A percentile compares a stretch with the other conserved stretches of the same genome.
These are phyloP conservation scores for Gadus chalcogrammus DNA, from an alignment of 2,113 vertebrate species.

Conservation along the genomic window DNA sequence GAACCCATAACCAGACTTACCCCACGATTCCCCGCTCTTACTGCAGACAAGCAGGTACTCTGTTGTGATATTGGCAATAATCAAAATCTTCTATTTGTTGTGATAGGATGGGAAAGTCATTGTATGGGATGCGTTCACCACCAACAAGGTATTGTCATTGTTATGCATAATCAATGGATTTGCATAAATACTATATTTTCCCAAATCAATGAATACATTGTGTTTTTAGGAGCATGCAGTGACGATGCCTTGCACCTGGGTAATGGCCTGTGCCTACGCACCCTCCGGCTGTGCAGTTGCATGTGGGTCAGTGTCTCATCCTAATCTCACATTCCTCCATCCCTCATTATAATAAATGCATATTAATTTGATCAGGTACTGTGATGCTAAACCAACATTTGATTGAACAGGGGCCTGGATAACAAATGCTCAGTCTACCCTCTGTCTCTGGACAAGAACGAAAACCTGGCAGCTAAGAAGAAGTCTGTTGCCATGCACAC, in stretches of 20 bases:
- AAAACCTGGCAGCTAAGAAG: slow-evolving; percentile 98
- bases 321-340: neutral
- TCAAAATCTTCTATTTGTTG: slow-evolving; percentile 24
- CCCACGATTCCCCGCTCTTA: too few relatives aligned
- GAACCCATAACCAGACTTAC: too few relatives aligned
- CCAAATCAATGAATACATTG: slow-evolving; percentile 24
- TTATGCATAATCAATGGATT: slow-evolving; percentile 31
- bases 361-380: neutral
- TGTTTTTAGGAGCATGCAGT: slow-evolving; percentile 88
- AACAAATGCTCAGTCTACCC: slow-evolving; percentile 99
- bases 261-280: slow-evolving; percentile 97
- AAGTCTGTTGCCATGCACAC: slow-evolving; percentile 99
- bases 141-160: slow-evolving; percentile 84
- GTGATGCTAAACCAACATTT: neutral
- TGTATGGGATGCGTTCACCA: slow-evolving; percentile 98
- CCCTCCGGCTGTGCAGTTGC: slow-evolving; percentile 96
- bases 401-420: slow-evolving; percentile 82
- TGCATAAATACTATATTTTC: slow-evolving; percentile 7
- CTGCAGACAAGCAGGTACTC: too few relatives aligned
- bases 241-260: slow-evolving; percentile 99
- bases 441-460: slow-evolving; percentile 97
- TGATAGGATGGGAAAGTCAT: slow-evolving; percentile 97
- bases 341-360: neutral
- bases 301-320: slow-evolving; percentile 84
- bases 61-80: too few relatives aligned